Percentiles rank a stretch among this genome's conserved stretches.
Evolutionary conservation across 2,797 vertebrate species (phyloP).

Genomic region (Parambassis ranga): DNA sequence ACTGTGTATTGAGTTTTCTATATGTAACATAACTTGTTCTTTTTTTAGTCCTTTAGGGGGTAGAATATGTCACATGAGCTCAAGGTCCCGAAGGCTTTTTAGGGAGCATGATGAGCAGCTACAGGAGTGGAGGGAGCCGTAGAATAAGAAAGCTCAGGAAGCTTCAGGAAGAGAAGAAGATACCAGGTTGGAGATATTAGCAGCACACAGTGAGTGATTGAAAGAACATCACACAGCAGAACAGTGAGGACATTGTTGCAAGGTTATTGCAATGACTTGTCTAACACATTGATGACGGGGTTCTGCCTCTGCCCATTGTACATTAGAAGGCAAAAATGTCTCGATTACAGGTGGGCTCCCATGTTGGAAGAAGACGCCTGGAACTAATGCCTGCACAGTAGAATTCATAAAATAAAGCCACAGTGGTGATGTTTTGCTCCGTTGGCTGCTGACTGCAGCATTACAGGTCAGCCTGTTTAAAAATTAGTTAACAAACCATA

Average conservation of each 20-base stretch:
- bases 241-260: not conserved
- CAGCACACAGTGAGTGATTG: not conserved
- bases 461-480: too few relatives aligned
- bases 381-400: too few relatives aligned
- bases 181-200: not conserved
- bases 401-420: too few relatives aligned
- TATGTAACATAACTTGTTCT: conserved; percentile 9
- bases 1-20: not conserved
- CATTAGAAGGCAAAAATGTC: too few relatives aligned
- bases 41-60: conserved; percentile 33
- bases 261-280: not conserved
- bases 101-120: conserved; percentile 13
- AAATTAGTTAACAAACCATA: too few relatives aligned
- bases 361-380: too few relatives aligned
- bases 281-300: too few relatives aligned
- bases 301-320: too few relatives aligned
- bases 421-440: too few relatives aligned
- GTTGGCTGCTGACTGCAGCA: too few relatives aligned
- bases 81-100: conserved; percentile 9
- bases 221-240: not conserved
- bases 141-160: conserved; percentile 18
- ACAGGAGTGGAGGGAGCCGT: conserved; percentile 11
- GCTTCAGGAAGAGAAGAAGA: conserved; percentile 13
- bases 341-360: too few relatives aligned
- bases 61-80: conserved; percentile 24